phyloP scores from a whole-genome alignment of 2,888 invertebrate genomes.

The Lacanobia oleracea region DNA sequence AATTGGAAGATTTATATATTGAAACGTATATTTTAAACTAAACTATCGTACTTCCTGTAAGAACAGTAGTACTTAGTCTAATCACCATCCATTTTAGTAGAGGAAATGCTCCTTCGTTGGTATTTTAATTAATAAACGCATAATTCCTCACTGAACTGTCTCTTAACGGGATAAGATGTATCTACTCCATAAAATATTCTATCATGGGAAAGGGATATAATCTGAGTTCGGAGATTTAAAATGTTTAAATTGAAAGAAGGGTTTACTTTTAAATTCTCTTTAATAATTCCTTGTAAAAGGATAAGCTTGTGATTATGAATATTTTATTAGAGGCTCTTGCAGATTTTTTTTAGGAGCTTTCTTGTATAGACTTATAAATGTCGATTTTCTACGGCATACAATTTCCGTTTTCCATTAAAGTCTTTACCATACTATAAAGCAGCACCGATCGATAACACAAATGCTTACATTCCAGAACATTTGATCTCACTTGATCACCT shows the following conservation, averaged over 20 bases:
- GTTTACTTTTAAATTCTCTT: constrained; percentile 43
- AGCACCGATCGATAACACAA: constrained; percentile 21
- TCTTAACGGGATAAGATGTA: constrained; percentile 52
- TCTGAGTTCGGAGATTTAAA: constrained; percentile 43
- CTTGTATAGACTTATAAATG: background rate
- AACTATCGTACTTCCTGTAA: constrained; percentile 39
- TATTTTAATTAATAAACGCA: constrained; percentile 66
- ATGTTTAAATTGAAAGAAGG: constrained; percentile 38
- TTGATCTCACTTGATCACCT: constrained; percentile 47
- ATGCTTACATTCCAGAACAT: constrained; percentile 23
- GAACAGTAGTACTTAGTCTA: constrained; percentile 46
- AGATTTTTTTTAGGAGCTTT: constrained; percentile 12
- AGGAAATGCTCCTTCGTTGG: constrained; percentile 56
- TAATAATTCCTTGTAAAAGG: constrained; percentile 40
- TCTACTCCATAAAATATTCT: constrained; percentile 52
- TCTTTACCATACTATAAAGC: constrained; percentile 23
- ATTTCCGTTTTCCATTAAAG: constrained; percentile 3
- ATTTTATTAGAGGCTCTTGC: constrained; percentile 20
- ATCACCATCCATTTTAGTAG: constrained; percentile 55
- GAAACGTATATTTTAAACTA: constrained; percentile 29
- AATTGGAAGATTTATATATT: constrained; percentile 35
- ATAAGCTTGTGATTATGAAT: constrained; percentile 47
- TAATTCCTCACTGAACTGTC: constrained; percentile 53
- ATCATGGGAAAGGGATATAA: constrained; percentile 50
- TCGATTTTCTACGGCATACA: background rate